Percentiles rank a stretch among this genome's conserved stretches.
These are phyloP conservation scores for Amblyteles armatorius DNA, from an alignment of 2,888 invertebrate genomes.

Conservation along the genomic window DNA sequence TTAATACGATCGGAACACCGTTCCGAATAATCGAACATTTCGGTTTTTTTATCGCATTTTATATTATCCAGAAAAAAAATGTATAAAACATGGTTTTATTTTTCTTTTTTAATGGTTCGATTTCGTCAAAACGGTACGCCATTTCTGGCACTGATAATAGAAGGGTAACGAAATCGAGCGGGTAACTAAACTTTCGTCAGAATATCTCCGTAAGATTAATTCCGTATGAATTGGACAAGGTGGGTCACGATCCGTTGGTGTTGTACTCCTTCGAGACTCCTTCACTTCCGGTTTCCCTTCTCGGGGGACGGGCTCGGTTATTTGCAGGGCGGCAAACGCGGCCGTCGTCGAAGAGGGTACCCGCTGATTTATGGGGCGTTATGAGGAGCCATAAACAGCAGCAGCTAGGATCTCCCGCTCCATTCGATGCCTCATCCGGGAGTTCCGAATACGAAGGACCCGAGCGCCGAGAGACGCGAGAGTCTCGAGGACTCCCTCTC, in stretches of 20 bases:
- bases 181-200: constrained; percentile 24
- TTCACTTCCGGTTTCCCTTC: constrained; percentile 42
- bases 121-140: not conserved
- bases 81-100: not conserved
- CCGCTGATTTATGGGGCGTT: constrained; percentile 86
- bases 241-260: constrained; percentile 48
- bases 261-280: constrained; percentile 55
- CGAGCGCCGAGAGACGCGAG: constrained; percentile 75
- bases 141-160: not conserved
- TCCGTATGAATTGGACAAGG: constrained; percentile 34
- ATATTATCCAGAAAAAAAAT: not conserved
- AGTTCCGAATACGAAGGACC: constrained; percentile 52
- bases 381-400: constrained; percentile 86
- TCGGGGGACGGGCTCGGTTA: constrained; percentile 42
- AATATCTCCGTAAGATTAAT: constrained; percentile 52
- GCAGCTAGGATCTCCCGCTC: constrained; percentile 73
- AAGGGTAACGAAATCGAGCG: constrained; percentile 10
- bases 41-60: too few species aligned
- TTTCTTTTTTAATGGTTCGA: not conserved
- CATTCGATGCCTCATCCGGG: constrained; percentile 35
- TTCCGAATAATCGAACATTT: too few species aligned
- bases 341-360: constrained; percentile 81
- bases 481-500: constrained; percentile 33
- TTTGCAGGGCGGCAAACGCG: constrained; percentile 52
- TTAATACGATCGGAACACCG: too few species aligned